A percentile compares a stretch with the other conserved stretches of the same genome.
These are phyloP conservation scores for Leptinotarsa undecemlineata DNA, from an alignment of 1,140 invertebrate genomes.

Conservation along the genomic window DNA sequence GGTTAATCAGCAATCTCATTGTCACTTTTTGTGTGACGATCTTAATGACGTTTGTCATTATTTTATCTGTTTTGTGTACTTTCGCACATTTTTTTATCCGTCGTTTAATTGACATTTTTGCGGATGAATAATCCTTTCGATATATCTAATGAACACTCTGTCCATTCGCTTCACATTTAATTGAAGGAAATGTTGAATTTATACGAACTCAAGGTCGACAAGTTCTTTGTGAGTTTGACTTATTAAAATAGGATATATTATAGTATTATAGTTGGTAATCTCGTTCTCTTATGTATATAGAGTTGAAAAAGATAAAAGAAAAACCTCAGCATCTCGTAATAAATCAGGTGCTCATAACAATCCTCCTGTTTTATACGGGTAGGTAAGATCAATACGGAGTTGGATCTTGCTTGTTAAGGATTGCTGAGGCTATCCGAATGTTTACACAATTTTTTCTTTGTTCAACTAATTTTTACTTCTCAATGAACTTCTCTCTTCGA, in stretches of 20 bases:
- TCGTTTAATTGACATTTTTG: neutral
- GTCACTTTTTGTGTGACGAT: neutral
- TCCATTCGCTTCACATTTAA: neutral
- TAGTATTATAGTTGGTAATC: constrained; percentile 3
- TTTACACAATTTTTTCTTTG: neutral
- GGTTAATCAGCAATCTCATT: neutral
- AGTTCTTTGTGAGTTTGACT: neutral
- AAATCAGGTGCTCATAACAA: neutral
- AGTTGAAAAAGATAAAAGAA: neutral
- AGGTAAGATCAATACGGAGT: neutral
- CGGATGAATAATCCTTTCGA: constrained; percentile 2
- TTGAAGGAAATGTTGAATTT: constrained; percentile 1
- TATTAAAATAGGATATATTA: constrained; percentile 3
- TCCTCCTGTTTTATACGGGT: neutral
- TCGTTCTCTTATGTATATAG: neutral
- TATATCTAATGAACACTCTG: neutral
- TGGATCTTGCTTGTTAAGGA: constrained; percentile 2
- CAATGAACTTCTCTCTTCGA: neutral
- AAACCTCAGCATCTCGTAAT: neutral
- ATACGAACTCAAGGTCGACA: neutral
- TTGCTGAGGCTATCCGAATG: neutral
- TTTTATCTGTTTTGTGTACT: neutral
- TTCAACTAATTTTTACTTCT: neutral
- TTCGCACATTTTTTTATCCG: neutral
- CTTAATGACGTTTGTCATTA: neutral